Evolutionary conservation across 2,113 vertebrate genomes (phyloP), one percentile per base, ranked within the genome.

Genomic region (Nanger granti): DNA sequence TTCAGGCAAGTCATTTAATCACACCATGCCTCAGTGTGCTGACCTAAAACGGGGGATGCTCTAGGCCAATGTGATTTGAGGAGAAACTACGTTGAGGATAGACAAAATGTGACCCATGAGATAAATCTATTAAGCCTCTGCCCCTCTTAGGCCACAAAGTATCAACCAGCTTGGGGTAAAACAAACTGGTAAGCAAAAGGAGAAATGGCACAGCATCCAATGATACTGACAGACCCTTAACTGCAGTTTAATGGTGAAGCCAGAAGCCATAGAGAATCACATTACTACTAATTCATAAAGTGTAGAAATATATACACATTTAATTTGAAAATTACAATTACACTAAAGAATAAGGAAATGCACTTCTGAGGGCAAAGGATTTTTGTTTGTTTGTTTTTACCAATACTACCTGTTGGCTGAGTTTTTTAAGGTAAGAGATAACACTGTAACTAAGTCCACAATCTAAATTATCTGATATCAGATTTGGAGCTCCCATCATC

Each of bases 391-490:
- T 98, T 88, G 94, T 97, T 98, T 97, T 99, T 98, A 99, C 99
- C 99, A 98, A 99, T 99, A 99, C 98, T 99, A 99, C 99, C 99
- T 99, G 99, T 98, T 99, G 99, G 98, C 99, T 99, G 98, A 99
- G 99, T 99, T 99, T 99, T 99, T 99, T 99, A 99, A 99, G 99
- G 99, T 99, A 99, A 98, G 99, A 99, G 99, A 99, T 99, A 98
- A 99, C 99, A 99, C 99, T 99, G 98, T 99, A 99, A 99, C 99
- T 99, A 98, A 99, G 99, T 99, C 99, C 99, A 99, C 99, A 99
- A 98, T 99, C 99, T 99, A 99, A 99, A 99, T 99, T 99, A 98
- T 99, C 99, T 98, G 99, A 99, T 98, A 99, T 99, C 98, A 99
- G 98, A 98, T 99, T 99, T 98, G 99, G 99, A 99, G 99, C 99